Conservation (phyloP, 1,140 invertebrate genomes). For the Drosophila ironensis region DNA sequence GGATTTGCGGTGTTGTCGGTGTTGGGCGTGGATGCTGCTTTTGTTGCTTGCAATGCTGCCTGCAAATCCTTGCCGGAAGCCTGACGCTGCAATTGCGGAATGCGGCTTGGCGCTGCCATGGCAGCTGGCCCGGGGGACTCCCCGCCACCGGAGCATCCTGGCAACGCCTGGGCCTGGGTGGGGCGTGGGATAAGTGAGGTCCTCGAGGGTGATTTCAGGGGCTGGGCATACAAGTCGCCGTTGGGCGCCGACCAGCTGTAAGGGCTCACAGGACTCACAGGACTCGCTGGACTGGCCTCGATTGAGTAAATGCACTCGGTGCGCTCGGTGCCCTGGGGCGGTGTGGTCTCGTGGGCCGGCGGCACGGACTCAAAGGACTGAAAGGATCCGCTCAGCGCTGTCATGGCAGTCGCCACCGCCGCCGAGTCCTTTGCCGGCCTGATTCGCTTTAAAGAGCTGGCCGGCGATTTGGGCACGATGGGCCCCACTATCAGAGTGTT, state of each 20-base stretch:
- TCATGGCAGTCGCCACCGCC: neutral
- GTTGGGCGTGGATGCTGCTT: constrained; percentile 7
- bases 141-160: constrained; percentile 1
- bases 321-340: constrained; percentile 65
- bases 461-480: constrained; percentile 82
- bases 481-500: constrained; percentile 83
- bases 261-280: constrained; percentile 3
- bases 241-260: constrained; percentile 56
- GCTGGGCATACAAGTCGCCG: constrained; percentile 69
- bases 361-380: constrained; percentile 72
- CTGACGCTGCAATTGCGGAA: constrained; percentile 66
- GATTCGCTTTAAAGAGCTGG: constrained; percentile 41
- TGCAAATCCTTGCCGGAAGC: constrained; percentile 50
- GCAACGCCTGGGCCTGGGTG: constrained; percentile 10
- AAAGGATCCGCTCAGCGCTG: constrained; percentile 59
- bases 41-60: constrained; percentile 1
- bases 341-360: constrained; percentile 60
- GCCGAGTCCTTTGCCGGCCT: neutral
- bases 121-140: constrained; percentile 1
- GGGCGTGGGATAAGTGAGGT: constrained; percentile 59
- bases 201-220: constrained; percentile 58
- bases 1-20: constrained; percentile 12
- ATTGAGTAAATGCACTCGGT: constrained; percentile 71
- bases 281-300: constrained; percentile 17
- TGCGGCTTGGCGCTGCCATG: constrained; percentile 40